phyloP scores from a whole-genome alignment of 2,113 vertebrate species.

The Diadophis punctatus region DNA sequence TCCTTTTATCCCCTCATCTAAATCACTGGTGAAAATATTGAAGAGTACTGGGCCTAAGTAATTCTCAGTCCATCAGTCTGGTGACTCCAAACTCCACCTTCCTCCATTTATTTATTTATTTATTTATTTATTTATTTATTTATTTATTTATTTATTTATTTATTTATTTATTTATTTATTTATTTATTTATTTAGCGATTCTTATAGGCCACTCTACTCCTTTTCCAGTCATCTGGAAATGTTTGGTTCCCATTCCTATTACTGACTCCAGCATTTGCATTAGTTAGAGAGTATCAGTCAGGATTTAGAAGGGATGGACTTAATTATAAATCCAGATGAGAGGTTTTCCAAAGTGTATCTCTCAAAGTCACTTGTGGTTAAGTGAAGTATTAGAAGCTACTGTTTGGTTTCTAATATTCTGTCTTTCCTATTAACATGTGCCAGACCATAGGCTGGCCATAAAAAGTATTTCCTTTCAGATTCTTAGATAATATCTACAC shows the following conservation, averaged over 20 bases:
- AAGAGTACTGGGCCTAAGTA: no score
- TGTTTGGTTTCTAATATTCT: background rate
- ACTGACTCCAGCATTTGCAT: slow-evolving; percentile 45
- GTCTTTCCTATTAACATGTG: background rate
- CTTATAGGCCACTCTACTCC: no score
- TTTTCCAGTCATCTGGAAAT: background rate
- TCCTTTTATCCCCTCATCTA: no score
- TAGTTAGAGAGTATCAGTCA: slow-evolving; percentile 41
- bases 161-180: no score
- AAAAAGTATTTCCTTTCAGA: background rate
- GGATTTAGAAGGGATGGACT: slow-evolving; percentile 34
- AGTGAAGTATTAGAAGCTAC: slow-evolving; percentile 29
- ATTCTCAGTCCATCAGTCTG: no score
- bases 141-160: no score
- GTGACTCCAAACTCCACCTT: no score
- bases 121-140: no score
- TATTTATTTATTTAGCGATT: no score
- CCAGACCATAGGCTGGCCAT: background rate
- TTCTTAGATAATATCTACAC: background rate
- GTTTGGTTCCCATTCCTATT: slow-evolving; percentile 17
- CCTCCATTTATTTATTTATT: no score
- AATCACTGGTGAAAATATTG: no score
- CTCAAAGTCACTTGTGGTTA: slow-evolving; percentile 28
- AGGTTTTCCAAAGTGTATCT: slow-evolving; percentile 48
- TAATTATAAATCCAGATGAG: slow-evolving; percentile 47